Evolutionary conservation across 23 tunicate species (phyloP).

Genomic region (Corella eumyota): DNA sequence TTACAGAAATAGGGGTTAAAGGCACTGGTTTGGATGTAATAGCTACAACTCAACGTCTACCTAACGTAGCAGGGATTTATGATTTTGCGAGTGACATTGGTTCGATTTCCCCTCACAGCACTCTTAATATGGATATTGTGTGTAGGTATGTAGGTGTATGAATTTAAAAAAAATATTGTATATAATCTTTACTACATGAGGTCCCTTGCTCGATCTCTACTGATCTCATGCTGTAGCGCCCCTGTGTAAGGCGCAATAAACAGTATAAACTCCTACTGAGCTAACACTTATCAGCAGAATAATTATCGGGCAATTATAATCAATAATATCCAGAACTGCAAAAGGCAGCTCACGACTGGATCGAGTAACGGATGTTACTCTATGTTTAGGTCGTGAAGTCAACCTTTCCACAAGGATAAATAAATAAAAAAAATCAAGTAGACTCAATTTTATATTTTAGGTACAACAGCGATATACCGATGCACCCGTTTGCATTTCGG

Average conservation of each 20-base stretch:
- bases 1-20: constrained; percentile 13
- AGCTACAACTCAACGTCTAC: constrained; percentile 10
- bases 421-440: too few species aligned
- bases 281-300: background rate
- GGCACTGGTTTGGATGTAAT: constrained; percentile 9
- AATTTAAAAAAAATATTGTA: too few species aligned
- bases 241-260: too few species aligned
- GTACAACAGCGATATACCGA: constrained; percentile 10
- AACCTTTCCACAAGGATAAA: background rate
- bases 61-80: constrained; percentile 36
- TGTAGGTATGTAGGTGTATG: constrained; percentile 41
- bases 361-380: too few species aligned
- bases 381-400: background rate
- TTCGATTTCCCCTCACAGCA: constrained; percentile 5
- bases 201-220: too few species aligned
- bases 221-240: too few species aligned
- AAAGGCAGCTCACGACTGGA: too few species aligned
- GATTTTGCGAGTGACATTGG: constrained; percentile 11
- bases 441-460: too few species aligned
- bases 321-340: too few species aligned
- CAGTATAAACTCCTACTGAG: too few species aligned
- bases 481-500: constrained; percentile 57
- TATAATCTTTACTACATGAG: too few species aligned
- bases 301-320: too few species aligned
- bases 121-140: constrained; percentile 12